Evolutionary conservation across 2,888 invertebrate genomes (phyloP).

Genomic region (Lasioglossum leucozonium): DNA sequence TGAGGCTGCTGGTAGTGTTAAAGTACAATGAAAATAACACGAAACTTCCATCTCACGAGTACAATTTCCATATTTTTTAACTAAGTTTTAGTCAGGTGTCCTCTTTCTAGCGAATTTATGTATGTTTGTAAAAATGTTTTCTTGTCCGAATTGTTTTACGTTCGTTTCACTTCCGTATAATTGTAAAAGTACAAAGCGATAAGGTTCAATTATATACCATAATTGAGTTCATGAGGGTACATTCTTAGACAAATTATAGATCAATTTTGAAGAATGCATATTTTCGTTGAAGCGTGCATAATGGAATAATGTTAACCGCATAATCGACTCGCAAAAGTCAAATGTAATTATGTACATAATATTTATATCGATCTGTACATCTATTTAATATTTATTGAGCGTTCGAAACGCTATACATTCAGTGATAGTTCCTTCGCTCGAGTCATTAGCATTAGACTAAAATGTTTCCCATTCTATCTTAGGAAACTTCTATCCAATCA

Average conservation of each 20-base stretch:
- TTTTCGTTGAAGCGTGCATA: conserved; percentile 22
- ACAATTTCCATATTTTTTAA: neutral
- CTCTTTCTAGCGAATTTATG: neutral
- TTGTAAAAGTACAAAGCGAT: conserved; percentile 54
- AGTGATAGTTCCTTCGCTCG: conserved; percentile 62
- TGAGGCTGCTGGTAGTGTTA: neutral
- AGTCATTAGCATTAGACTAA: conserved; percentile 31
- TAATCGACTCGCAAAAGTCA: conserved; percentile 31
- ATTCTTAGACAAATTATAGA: conserved; percentile 27
- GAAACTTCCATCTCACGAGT: neutral
- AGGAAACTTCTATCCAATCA: conserved; percentile 1
- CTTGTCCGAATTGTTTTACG: conserved; percentile 18
- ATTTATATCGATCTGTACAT: conserved; percentile 61
- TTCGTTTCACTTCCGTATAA: conserved; percentile 45
- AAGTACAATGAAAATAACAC: neutral
- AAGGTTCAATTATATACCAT: conserved; percentile 17
- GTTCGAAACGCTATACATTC: conserved; percentile 44
- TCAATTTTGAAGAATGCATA: conserved; percentile 46
- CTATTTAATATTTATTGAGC: conserved; percentile 76
- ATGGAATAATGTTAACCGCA: conserved; percentile 29
- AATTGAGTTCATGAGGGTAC: conserved; percentile 29
- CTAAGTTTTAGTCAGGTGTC: neutral
- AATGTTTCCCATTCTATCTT: conserved; percentile 7
- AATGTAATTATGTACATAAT: conserved; percentile 76
- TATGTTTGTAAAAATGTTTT: conserved; percentile 32